These are phyloP conservation scores for Galerucella calmariensis DNA, from an alignment of 2,888 invertebrate genomes.

Conservation along the genomic window DNA sequence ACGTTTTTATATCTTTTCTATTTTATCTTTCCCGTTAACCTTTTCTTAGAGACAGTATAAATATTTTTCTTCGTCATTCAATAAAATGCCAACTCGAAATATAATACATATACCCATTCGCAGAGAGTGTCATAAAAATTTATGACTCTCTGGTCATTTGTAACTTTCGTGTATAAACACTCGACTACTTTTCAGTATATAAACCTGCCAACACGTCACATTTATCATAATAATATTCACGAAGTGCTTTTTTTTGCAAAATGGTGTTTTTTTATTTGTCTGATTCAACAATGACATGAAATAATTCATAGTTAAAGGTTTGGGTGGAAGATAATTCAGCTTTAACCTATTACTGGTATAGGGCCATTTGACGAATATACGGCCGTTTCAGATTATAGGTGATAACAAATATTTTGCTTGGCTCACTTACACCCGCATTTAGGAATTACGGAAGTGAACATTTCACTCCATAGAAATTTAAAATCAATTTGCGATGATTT, in stretches of 20 bases:
- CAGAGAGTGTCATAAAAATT: slow-evolving; percentile 43
- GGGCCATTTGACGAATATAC: too few species aligned
- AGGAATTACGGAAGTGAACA: too few species aligned
- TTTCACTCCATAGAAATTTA: too few species aligned
- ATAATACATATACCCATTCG: slow-evolving; percentile 29
- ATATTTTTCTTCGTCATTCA: slow-evolving; percentile 26
- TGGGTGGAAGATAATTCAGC: too few species aligned
- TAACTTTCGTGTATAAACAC: slow-evolving; percentile 51
- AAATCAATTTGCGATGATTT: too few species aligned
- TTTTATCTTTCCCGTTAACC: neutral
- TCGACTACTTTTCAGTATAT: slow-evolving; percentile 51
- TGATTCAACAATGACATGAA: slow-evolving; percentile 31
- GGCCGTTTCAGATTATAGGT: too few species aligned
- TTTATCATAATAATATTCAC: slow-evolving; percentile 51
- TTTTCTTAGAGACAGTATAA: slow-evolving; percentile 12
- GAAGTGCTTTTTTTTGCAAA: slow-evolving; percentile 22
- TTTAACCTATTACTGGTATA: too few species aligned
- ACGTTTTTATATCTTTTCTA: neutral
- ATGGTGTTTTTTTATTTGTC: slow-evolving; percentile 42
- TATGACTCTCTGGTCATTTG: slow-evolving; percentile 49
- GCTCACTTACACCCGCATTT: too few species aligned
- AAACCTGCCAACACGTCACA: slow-evolving; percentile 47
- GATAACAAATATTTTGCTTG: too few species aligned
- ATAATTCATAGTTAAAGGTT: neutral
- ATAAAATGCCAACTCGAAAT: slow-evolving; percentile 24